Evolutionary conservation across 2,113 vertebrate species (phyloP).

Genomic region (Jacana jacana): DNA sequence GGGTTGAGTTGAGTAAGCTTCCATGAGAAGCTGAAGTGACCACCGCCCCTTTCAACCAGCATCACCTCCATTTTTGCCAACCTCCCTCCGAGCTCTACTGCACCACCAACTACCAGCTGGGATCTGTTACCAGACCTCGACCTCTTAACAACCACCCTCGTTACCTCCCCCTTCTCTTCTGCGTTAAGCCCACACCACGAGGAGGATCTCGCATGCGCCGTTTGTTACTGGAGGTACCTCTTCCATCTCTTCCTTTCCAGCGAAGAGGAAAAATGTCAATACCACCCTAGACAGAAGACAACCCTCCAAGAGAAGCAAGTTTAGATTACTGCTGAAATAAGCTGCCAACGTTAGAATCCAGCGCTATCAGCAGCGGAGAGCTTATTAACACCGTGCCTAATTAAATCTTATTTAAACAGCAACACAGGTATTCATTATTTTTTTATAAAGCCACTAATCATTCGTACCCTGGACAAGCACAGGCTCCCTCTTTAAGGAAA

Average conservation of each 20-base stretch:
- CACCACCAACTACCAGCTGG: neutral
- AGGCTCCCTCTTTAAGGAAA: neutral
- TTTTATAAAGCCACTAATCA: neutral
- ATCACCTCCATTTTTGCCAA: neutral
- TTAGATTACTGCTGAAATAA: constrained; percentile 23
- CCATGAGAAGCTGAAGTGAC: neutral
- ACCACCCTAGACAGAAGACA: neutral
- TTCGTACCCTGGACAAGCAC: neutral
- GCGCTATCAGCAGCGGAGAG: neutral
- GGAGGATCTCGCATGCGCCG: neutral
- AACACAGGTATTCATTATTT: neutral
- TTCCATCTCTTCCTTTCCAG: constrained; percentile 2
- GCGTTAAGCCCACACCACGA: neutral
- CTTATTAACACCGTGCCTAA: neutral
- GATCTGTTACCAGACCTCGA: neutral
- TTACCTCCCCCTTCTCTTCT: neutral
- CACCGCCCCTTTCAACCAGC: neutral
- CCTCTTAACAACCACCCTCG: neutral
- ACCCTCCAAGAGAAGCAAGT: neutral
- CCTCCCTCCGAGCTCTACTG: neutral
- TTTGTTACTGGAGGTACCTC: constrained; percentile 17
- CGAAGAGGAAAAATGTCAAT: constrained; percentile 11
- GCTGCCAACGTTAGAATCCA: neutral
- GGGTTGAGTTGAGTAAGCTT: neutral
- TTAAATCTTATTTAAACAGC: constrained; percentile 41